These are phyloP conservation scores for Trididemnum miniatum DNA, from an alignment of 23 tunicate species.

Conservation along the genomic window DNA sequence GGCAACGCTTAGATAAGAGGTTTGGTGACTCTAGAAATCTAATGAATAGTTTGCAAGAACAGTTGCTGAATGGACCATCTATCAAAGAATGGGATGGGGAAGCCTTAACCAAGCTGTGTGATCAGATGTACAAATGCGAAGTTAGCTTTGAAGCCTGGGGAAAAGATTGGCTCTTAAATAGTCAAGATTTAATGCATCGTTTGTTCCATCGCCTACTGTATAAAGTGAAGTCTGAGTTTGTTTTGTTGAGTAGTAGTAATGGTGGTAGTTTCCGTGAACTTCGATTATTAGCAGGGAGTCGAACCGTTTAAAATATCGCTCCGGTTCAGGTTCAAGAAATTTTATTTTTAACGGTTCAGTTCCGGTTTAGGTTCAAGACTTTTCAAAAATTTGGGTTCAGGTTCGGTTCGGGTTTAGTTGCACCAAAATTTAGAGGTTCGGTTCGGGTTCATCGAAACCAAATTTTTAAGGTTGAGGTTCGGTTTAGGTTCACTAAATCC, in stretches of 20 bases:
- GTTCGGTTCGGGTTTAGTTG: too few species aligned
- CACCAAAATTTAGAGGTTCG: too few species aligned
- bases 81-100: background rate
- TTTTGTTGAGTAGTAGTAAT: background rate
- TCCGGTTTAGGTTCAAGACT: too few species aligned
- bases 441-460: too few species aligned
- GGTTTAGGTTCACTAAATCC: too few species aligned
- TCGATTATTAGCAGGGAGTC: too few species aligned
- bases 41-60: background rate
- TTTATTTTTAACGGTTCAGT: too few species aligned
- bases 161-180: background rate
- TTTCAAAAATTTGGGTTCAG: too few species aligned
- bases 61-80: constrained; percentile 4
- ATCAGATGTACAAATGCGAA: background rate
- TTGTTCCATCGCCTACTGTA: background rate
- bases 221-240: background rate
- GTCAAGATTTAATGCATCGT: background rate
- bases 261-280: background rate
- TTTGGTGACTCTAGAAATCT: background rate
- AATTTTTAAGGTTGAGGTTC: too few species aligned
- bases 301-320: too few species aligned
- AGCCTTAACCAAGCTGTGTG: background rate
- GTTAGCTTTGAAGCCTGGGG: background rate
- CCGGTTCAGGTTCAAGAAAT: too few species aligned
- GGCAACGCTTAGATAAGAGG: background rate